Evolutionary conservation across 2,797 vertebrate genomes (phyloP), one percentile per base, ranked within the genome.

Genomic region (Cirrhinus molitorella): DNA sequence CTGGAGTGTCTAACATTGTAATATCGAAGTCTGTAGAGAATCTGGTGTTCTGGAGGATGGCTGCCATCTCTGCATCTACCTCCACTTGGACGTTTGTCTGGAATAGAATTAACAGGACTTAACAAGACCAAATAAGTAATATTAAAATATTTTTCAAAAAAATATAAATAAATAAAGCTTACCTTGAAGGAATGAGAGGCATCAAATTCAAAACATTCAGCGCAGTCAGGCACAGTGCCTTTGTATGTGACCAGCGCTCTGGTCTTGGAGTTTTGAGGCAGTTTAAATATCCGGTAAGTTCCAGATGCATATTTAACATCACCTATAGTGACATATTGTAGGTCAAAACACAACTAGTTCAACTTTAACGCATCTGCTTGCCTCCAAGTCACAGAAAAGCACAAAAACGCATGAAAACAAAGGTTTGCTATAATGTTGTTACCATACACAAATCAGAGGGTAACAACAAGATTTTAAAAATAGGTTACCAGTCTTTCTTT

Each of bases 251-350:
- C 93, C 31, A 86, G 76, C 4, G 91, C 92, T 23, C 72, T 83
- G 1, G 75, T 81, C 59, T 13, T 65, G 25, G 80, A 21, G 73
- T 19, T 57, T 84, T 88, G 88, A 11, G 93, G 92, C 53, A 94
- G 78, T 87, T 95, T 96, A 43, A 95, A 96, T 70, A 95, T 87
- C n/a, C 94, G 91, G 82, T 94, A 95, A 1, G 95, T 95, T 49
- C 89, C 91, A 4, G 95, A 96, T 28, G 91, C 90, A 73, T 93
- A 95, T n/a, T 81, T 91, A 88, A 95, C 87, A 79, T 93, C 89
- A 37, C 93, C 94, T 96, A 76, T 7, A 47, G 16, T 31, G 28
- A 49, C 7, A 72, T 79, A 13, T 13, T 25, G 1, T 4, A n/a
- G 17, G 55, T 45, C 17, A 84, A 31, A 43, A 0, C 65, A 80